These are phyloP conservation scores for Tigriopus japonicus DNA, from an alignment of 1,140 invertebrate species.

Conservation along the genomic window DNA sequence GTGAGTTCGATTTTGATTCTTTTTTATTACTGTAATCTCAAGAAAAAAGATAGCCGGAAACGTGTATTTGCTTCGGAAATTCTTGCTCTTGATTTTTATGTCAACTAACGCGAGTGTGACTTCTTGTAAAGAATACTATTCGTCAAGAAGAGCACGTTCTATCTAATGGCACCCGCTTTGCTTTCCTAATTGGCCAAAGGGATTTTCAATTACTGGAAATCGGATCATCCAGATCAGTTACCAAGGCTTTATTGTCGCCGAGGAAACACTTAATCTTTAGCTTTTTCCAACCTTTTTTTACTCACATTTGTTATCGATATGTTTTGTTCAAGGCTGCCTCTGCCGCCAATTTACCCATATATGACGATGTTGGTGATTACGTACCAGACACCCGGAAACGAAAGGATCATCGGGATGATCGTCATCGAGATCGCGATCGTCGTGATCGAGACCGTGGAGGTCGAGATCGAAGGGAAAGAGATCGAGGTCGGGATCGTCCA, in stretches of 20 bases:
- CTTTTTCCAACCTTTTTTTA: too few species aligned
- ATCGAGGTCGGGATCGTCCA: neutral
- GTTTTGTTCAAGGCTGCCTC: slow-evolving; percentile 2
- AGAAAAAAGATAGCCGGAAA: too few species aligned
- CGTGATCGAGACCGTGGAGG: neutral
- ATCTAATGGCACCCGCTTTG: too few species aligned
- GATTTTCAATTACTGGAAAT: too few species aligned
- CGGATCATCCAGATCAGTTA: too few species aligned
- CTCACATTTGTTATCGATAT: neutral
- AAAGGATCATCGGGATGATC: neutral
- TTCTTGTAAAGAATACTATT: neutral
- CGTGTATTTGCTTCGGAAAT: too few species aligned
- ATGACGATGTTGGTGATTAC: slow-evolving; percentile 85
- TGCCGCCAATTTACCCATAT: slow-evolving; percentile 56
- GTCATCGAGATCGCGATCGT: neutral
- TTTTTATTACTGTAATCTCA: too few species aligned
- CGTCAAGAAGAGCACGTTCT: neutral
- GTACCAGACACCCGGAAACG: slow-evolving; percentile 33
- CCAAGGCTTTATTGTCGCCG: too few species aligned
- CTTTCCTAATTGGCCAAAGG: too few species aligned
- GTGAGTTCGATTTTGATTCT: neutral
- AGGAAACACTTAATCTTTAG: neutral
- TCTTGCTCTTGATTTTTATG: too few species aligned
- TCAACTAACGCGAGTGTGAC: neutral
- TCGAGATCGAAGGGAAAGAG: neutral